phyloP scores from a whole-genome alignment of 2,797 vertebrate species.

The Sebastes iracundus region DNA sequence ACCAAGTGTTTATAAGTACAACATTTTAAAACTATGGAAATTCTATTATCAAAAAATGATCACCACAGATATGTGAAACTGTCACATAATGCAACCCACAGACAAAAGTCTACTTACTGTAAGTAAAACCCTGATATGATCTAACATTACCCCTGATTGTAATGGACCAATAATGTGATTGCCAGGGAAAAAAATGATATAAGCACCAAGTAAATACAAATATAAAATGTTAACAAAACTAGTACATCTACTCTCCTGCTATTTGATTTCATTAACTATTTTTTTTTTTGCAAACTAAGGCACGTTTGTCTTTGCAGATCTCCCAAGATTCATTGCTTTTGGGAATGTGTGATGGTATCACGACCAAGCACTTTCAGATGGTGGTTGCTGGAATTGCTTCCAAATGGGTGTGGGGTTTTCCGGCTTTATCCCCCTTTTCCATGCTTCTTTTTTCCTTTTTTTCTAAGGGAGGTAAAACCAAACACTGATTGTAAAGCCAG shows the following conservation, averaged over 20 bases:
- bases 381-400: slow-evolving; percentile 71
- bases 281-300: slow-evolving; percentile 33
- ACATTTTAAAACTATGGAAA: not conserved
- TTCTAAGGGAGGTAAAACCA: slow-evolving; percentile 53
- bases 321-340: slow-evolving; percentile 62
- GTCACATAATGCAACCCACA: not conserved
- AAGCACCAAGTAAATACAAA: not conserved
- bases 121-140: not conserved
- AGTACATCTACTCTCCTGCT: not conserved
- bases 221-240: not conserved
- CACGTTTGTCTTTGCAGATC: slow-evolving; percentile 57
- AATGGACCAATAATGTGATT: not conserved
- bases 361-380: slow-evolving; percentile 72
- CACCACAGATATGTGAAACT: not conserved
- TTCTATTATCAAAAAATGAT: not conserved
- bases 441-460: slow-evolving; percentile 34
- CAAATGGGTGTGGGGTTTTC: slow-evolving; percentile 73
- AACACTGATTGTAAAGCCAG: slow-evolving; percentile 60
- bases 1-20: not conserved
- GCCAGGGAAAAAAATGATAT: not conserved
- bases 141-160: not conserved
- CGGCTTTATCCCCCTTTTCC: slow-evolving; percentile 45
- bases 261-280: slow-evolving; percentile 1
- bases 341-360: slow-evolving; percentile 77
- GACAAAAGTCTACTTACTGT: not conserved